Percentiles rank a stretch among this genome's conserved stretches.
phyloP scores from a whole-genome alignment of 2,113 vertebrate genomes.

The Danionella cerebrum region DNA sequence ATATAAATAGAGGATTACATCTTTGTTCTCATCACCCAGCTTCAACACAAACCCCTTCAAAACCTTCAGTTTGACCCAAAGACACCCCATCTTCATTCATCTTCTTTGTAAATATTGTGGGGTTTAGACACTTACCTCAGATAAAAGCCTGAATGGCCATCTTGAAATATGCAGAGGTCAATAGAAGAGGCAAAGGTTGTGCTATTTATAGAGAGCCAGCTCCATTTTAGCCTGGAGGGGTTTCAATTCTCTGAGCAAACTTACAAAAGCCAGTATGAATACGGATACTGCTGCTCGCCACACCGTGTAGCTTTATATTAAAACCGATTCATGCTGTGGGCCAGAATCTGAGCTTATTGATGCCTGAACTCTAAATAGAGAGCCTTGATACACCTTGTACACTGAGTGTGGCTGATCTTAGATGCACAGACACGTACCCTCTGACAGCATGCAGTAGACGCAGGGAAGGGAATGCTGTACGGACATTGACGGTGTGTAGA shows the following conservation, averaged over 20 bases:
- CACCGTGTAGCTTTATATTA: not conserved
- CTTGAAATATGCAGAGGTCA: slow-evolving; percentile 27
- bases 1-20: too few relatives aligned
- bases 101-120: not conserved
- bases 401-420: not conserved
- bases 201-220: slow-evolving; percentile 33
- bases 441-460: slow-evolving; percentile 90
- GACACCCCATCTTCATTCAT: not conserved
- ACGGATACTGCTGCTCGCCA: not conserved
- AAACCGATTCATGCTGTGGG: slow-evolving; percentile 16
- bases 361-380: slow-evolving; percentile 46
- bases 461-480: slow-evolving; percentile 88
- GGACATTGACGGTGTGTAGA: slow-evolving; percentile 77
- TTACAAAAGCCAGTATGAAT: not conserved
- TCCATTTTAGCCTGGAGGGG: not conserved
- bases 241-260: not conserved
- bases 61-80: not conserved
- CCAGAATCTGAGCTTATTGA: slow-evolving; percentile 33
- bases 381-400: slow-evolving; percentile 6
- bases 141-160: not conserved
- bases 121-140: not conserved
- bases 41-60: too few relatives aligned
- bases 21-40: too few relatives aligned
- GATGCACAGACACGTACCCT: slow-evolving; percentile 69
- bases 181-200: slow-evolving; percentile 39